Percentiles rank a stretch among this genome's conserved stretches.
Evolutionary conservation across 2,113 vertebrate genomes (phyloP).

Genomic region (Prionailurus bengalensis): DNA sequence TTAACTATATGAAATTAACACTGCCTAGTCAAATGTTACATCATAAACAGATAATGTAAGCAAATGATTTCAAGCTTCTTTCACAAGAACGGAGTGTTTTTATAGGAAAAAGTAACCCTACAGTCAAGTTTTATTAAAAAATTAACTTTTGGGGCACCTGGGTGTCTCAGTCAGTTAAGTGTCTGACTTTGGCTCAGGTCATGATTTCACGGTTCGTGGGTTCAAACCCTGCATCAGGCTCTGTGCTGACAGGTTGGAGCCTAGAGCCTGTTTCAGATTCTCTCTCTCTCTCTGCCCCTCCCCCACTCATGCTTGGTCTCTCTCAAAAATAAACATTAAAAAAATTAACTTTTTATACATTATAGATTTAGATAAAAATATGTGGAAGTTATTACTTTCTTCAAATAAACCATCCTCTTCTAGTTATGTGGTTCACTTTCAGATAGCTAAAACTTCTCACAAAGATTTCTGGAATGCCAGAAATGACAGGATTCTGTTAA

Average conservation of each 20-base stretch:
- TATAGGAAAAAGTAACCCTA: constrained; percentile 6
- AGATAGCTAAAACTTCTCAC: background rate
- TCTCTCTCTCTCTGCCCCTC: no score
- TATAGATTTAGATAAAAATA: constrained; percentile 9
- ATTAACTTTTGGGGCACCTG: background rate
- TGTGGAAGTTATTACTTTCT: background rate
- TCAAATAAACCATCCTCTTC: background rate
- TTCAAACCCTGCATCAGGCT: no score
- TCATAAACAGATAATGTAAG: background rate
- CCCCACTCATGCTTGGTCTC: no score
- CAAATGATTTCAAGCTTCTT: constrained; percentile 42
- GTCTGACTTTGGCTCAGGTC: no score
- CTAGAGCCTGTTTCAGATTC: no score
- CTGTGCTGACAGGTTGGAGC: no score
- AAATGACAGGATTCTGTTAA: constrained; percentile 28
- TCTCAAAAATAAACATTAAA: background rate
- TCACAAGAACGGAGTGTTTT: background rate
- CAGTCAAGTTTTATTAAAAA: constrained; percentile 18
- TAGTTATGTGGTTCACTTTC: constrained; percentile 12
- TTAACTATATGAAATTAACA: background rate
- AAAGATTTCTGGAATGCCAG: background rate
- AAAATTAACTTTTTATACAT: background rate
- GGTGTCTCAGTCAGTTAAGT: no score
- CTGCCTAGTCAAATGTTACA: background rate
- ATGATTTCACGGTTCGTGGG: no score